Percentiles rank a stretch among this genome's conserved stretches.
phyloP scores from a whole-genome alignment of 2,888 invertebrate species.

The Epinotia demarniana region DNA sequence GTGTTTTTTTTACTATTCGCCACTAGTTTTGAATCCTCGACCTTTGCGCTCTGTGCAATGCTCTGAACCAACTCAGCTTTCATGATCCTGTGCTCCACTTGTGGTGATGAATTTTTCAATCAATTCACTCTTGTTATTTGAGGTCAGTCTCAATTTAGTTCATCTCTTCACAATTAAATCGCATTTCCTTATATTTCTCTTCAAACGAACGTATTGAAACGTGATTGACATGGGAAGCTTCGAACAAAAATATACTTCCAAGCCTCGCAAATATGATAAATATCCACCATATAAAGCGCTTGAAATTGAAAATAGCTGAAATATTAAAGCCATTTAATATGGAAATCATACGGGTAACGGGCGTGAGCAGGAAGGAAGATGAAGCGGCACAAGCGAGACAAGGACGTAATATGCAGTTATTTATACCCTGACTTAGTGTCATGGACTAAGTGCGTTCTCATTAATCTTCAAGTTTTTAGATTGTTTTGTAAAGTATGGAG shows the following conservation, averaged over 20 bases:
- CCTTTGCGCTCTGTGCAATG: too few species aligned
- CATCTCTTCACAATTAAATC: too few species aligned
- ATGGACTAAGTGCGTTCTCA: background rate
- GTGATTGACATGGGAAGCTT: too few species aligned
- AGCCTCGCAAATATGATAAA: slow-evolving; percentile 1
- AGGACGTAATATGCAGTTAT: slow-evolving; percentile 23
- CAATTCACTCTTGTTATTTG: too few species aligned
- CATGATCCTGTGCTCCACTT: too few species aligned
- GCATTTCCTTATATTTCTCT: too few species aligned
- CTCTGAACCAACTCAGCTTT: too few species aligned
- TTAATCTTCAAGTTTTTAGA: background rate
- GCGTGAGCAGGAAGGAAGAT: slow-evolving; percentile 27
- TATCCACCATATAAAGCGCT: slow-evolving; percentile 1
- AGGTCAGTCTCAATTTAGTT: too few species aligned
- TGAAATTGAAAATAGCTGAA: slow-evolving; percentile 36
- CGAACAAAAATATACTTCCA: background rate
- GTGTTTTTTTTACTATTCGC: too few species aligned
- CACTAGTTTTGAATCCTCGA: too few species aligned
- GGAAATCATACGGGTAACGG: slow-evolving; percentile 32
- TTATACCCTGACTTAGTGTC: slow-evolving; percentile 24
- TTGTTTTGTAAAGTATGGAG: background rate
- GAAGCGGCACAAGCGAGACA: slow-evolving; percentile 17
- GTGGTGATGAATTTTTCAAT: too few species aligned
- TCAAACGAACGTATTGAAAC: too few species aligned
- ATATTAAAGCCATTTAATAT: slow-evolving; percentile 31